Evolutionary conservation across 2,888 invertebrate species (phyloP).

Genomic region (Dromius quadrimaculatus): DNA sequence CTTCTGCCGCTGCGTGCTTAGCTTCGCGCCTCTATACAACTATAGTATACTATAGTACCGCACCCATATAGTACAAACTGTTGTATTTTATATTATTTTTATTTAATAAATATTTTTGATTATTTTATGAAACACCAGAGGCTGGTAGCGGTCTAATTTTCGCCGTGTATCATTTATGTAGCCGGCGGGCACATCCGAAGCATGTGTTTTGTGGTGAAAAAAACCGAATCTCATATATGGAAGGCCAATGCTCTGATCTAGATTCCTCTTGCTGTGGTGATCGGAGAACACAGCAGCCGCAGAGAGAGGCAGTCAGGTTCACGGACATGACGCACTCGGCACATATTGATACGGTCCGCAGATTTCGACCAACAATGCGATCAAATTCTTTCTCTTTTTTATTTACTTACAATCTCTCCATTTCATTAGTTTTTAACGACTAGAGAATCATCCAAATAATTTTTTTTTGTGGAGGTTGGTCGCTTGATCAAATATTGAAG

Average conservation of each 20-base stretch:
- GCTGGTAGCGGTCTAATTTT: constrained; percentile 49
- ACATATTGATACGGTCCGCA: constrained; percentile 18
- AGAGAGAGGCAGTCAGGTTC: constrained; percentile 46
- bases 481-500: too few relatives aligned
- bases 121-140: not conserved
- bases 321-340: constrained; percentile 43
- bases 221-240: constrained; percentile 52
- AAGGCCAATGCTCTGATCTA: constrained; percentile 53
- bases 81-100: not conserved
- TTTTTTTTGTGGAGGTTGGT: too few relatives aligned
- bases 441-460: too few relatives aligned
- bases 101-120: not conserved
- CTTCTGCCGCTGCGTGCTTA: constrained; percentile 21
- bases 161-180: constrained; percentile 50
- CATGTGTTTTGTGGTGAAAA: constrained; percentile 51
- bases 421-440: too few relatives aligned
- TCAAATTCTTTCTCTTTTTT: too few relatives aligned
- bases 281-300: constrained; percentile 13
- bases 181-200: constrained; percentile 47
- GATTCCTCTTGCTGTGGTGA: constrained; percentile 44
- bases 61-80: constrained; percentile 11
- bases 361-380: too few relatives aligned
- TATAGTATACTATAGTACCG: constrained; percentile 35
- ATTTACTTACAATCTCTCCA: too few relatives aligned
- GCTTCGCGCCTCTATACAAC: constrained; percentile 15